Conservation (phyloP, 2,797 vertebrate genomes). For the Myotis findleyi region DNA sequence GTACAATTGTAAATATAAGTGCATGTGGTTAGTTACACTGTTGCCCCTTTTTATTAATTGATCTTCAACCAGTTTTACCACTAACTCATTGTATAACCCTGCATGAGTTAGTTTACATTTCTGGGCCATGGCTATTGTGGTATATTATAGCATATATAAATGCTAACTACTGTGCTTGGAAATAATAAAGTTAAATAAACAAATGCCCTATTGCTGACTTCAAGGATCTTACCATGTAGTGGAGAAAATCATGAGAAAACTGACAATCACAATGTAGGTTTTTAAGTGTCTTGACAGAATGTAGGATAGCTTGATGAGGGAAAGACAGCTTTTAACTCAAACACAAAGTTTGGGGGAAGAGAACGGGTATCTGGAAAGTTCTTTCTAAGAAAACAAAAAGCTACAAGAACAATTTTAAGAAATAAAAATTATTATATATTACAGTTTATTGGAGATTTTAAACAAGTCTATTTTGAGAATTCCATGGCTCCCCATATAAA, state of each 20-base stretch:
- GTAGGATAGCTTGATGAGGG: background rate
- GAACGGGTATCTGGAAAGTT: background rate
- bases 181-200: background rate
- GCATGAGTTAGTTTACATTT: too few relatives aligned
- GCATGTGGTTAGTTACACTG: background rate
- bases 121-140: background rate
- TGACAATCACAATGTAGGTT: background rate
- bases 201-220: background rate
- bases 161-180: background rate
- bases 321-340: background rate
- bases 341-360: background rate
- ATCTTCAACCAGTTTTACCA: background rate
- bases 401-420: background rate
- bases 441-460: background rate
- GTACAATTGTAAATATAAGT: background rate
- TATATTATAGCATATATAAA: background rate
- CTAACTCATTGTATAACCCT: too few relatives aligned
- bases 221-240: background rate
- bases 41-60: background rate
- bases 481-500: background rate
- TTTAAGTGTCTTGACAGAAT: background rate
- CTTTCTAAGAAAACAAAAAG: background rate
- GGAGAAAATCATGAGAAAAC: background rate
- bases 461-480: conserved; percentile 44
- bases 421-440: background rate